Conservation (phyloP, 2,797 vertebrate genomes). For the Coilia nasus region DNA sequence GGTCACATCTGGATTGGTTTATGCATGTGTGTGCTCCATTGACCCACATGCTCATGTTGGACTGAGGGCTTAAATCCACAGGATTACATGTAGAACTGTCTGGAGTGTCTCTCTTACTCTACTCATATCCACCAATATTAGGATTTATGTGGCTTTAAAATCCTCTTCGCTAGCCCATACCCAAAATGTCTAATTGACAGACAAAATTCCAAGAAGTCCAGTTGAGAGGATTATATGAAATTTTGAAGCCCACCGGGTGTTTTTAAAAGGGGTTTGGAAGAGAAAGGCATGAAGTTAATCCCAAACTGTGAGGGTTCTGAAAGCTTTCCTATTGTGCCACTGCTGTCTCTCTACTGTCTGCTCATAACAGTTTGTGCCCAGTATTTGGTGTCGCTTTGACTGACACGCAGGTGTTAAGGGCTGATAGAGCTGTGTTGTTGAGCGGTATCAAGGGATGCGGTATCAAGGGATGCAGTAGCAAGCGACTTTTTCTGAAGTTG, state of each 20-base stretch:
- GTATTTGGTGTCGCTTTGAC: not conserved
- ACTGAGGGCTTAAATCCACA: constrained; percentile 15
- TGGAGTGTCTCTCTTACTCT: not conserved
- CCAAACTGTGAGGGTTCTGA: not conserved
- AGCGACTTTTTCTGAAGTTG: not conserved
- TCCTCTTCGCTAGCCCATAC: not conserved
- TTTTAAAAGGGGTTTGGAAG: not conserved
- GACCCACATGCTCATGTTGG: constrained; percentile 7
- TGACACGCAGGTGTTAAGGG: not conserved
- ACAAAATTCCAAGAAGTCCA: not conserved
- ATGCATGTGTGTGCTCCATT: constrained; percentile 24
- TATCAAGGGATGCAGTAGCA: constrained; percentile 16
- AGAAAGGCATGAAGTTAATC: not conserved
- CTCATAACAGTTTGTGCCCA: not conserved
- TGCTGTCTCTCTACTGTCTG: not conserved
- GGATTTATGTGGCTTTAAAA: not conserved
- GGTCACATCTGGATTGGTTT: constrained; percentile 52
- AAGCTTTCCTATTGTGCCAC: not conserved
- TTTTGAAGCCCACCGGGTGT: not conserved
- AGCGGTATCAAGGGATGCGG: not conserved
- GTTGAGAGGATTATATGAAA: not conserved
- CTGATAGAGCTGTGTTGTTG: not conserved
- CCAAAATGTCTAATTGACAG: not conserved
- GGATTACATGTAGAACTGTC: constrained; percentile 5
- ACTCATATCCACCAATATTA: not conserved